Percentiles rank a stretch among this genome's conserved stretches.
phyloP scores from a whole-genome alignment of 1,140 invertebrate species.

The Neodiprion pinetum region DNA sequence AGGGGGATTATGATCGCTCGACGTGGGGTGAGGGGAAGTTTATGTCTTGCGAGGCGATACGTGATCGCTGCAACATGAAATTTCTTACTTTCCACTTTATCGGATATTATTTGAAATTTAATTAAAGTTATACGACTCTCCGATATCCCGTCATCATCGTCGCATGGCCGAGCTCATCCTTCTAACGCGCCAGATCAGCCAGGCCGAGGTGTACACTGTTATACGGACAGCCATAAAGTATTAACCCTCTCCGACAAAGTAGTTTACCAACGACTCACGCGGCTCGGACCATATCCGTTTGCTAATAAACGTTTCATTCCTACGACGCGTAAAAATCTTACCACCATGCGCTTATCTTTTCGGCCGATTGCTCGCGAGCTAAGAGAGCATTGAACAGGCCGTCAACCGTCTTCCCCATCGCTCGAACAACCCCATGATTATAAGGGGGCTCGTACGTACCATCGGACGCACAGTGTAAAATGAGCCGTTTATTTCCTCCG shows the following conservation, averaged over 20 bases:
- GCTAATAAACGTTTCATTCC: neutral
- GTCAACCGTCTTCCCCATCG: neutral
- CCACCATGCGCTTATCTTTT: neutral
- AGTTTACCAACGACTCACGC: neutral
- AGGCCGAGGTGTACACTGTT: neutral
- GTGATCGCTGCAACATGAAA: neutral
- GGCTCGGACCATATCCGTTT: neutral
- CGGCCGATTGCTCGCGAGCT: neutral
- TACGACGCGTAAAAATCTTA: neutral
- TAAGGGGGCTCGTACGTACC: neutral
- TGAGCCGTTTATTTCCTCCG: too few relatives aligned
- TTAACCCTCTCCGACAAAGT: neutral
- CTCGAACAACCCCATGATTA: neutral
- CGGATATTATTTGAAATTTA: neutral
- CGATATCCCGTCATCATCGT: neutral
- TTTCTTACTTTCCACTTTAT: neutral
- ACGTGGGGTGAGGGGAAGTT: too few relatives aligned
- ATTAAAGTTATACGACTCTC: neutral
- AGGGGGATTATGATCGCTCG: too few relatives aligned
- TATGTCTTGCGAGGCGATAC: too few relatives aligned
- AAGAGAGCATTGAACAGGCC: neutral
- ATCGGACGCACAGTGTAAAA: too few relatives aligned
- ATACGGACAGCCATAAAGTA: neutral
- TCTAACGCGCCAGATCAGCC: too few relatives aligned
- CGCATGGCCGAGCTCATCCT: neutral